These are phyloP conservation scores for Parapristionchus giblindavisi DNA, from an alignment of 2,888 invertebrate genomes.

Conservation along the genomic window DNA sequence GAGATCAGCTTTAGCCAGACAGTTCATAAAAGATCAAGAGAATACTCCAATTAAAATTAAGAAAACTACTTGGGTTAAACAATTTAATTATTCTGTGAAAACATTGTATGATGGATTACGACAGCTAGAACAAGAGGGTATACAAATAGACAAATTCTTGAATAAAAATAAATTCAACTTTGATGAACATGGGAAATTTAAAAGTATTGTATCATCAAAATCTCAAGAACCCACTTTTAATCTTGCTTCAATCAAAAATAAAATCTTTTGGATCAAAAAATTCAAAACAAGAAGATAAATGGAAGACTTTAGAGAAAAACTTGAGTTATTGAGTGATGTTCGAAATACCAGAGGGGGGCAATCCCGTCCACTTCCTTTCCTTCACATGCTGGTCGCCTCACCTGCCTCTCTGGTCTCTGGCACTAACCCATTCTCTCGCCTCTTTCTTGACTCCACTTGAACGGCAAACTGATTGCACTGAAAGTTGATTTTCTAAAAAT, in stretches of 20 bases:
- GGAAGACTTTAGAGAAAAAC: constrained; percentile 6
- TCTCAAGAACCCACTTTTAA: too few species aligned
- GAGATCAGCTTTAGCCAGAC: constrained; percentile 14
- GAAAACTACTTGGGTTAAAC: constrained; percentile 4
- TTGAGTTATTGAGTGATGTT: neutral
- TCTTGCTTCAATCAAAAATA: too few species aligned
- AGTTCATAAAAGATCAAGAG: constrained; percentile 8
- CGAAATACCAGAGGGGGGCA: too few species aligned
- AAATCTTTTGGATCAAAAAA: too few species aligned
- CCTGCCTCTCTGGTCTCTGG: too few species aligned
- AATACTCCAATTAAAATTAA: constrained; percentile 3
- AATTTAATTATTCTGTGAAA: constrained; percentile 8
- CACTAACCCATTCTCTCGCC: too few species aligned
- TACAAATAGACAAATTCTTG: neutral
- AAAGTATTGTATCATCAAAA: too few species aligned
- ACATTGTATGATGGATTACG: constrained; percentile 5
- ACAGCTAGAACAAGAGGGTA: neutral
- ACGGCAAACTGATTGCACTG: too few species aligned
- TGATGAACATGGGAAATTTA: constrained; percentile 2
- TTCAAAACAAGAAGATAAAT: constrained; percentile 4
- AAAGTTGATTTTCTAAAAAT: too few species aligned
- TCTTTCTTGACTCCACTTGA: too few species aligned
- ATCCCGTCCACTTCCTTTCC: too few species aligned
- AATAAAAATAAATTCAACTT: neutral
- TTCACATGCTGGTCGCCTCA: too few species aligned